A percentile compares a stretch with the other conserved stretches of the same genome.
Evolutionary conservation across 2,888 invertebrate genomes (phyloP).

Genomic region (Drosophila limbata): DNA sequence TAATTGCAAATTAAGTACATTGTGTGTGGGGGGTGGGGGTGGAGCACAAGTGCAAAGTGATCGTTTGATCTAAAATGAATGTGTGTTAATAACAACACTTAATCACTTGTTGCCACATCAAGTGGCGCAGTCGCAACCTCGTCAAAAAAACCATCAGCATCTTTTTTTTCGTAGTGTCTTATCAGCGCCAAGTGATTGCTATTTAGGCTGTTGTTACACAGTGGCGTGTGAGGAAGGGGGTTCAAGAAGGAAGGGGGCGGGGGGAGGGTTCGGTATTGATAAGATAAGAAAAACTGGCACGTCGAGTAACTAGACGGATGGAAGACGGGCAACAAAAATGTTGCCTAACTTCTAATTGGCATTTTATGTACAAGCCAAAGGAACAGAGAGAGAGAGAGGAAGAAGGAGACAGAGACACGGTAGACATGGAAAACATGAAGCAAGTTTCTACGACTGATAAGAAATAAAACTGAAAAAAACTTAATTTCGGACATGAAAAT

Average conservation of each 20-base stretch:
- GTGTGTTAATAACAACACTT: constrained; percentile 75
- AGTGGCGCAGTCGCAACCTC: constrained; percentile 7
- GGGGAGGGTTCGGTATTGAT: constrained; percentile 28
- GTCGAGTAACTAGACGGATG: neutral
- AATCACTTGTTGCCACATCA: constrained; percentile 51
- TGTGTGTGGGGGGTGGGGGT: no score
- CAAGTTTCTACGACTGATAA: constrained; percentile 37
- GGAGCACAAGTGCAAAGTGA: constrained; percentile 25
- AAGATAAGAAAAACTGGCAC: constrained; percentile 53
- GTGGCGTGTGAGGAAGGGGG: neutral
- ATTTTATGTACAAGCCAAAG: constrained; percentile 57
- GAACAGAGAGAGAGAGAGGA: neutral
- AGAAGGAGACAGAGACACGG: neutral
- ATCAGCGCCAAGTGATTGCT: constrained; percentile 24
- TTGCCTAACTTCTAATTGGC: constrained; percentile 75
- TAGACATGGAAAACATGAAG: constrained; percentile 29
- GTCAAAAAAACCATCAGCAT: constrained; percentile 34
- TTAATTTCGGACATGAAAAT: constrained; percentile 1
- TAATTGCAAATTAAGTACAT: constrained; percentile 28
- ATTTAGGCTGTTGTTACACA: constrained; percentile 15
- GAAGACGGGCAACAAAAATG: constrained; percentile 21
- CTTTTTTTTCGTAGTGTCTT: constrained; percentile 24
- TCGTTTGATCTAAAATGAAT: constrained; percentile 55
- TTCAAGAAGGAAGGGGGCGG: neutral
- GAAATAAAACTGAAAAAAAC: neutral